These are phyloP conservation scores for Parasteatoda lunata DNA, from an alignment of 2,888 invertebrate genomes.

Conservation along the genomic window DNA sequence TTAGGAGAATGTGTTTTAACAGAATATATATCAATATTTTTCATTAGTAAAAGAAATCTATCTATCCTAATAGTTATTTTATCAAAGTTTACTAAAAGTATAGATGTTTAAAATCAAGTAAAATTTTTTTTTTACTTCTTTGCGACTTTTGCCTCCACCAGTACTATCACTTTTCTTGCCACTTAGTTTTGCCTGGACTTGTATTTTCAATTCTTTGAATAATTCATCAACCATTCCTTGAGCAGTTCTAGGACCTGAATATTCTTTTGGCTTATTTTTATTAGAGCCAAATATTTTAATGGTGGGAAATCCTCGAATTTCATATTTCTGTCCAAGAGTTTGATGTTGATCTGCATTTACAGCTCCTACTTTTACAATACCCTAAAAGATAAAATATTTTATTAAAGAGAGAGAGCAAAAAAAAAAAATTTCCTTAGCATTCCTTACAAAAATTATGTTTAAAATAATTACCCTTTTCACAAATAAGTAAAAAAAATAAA, in stretches of 20 bases:
- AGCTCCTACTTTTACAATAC: slow-evolving; percentile 94
- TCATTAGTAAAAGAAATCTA: too few species aligned
- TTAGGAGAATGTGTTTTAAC: too few species aligned
- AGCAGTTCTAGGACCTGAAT: slow-evolving; percentile 88
- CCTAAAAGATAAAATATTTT: slow-evolving; percentile 77
- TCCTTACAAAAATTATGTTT: too few species aligned
- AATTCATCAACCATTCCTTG: slow-evolving; percentile 89
- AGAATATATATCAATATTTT: too few species aligned
- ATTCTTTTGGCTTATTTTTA: slow-evolving; percentile 88
- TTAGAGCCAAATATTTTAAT: slow-evolving; percentile 93
- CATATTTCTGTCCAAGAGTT: slow-evolving; percentile 85
- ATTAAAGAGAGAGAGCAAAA: too few species aligned
- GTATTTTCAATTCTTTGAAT: slow-evolving; percentile 84
- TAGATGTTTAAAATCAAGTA: too few species aligned
- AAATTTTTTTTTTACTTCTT: slow-evolving; percentile 24
- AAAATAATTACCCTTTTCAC: too few species aligned
- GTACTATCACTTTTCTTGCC: slow-evolving; percentile 76
- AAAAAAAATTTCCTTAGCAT: too few species aligned
- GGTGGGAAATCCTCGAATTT: slow-evolving; percentile 94
- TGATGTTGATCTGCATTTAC: slow-evolving; percentile 93
- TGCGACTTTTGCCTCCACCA: slow-evolving; percentile 71
- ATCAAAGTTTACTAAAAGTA: too few species aligned
- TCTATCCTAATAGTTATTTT: too few species aligned
- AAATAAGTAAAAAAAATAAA: too few species aligned
- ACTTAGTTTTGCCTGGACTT: slow-evolving; percentile 82